phyloP scores from a whole-genome alignment of 1,140 invertebrate genomes.

The Portunus trituberculatus region DNA sequence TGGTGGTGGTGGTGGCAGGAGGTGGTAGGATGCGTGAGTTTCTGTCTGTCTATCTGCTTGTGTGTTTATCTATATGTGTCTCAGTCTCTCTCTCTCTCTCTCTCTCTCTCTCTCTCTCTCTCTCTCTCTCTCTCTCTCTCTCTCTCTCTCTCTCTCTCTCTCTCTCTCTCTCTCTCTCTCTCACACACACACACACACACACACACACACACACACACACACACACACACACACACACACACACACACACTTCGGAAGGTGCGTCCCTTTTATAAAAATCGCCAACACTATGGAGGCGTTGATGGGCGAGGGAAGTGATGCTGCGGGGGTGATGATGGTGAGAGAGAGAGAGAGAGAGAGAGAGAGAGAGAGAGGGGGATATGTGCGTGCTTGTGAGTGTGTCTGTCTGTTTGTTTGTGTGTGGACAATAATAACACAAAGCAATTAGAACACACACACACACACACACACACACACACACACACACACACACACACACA shows the following conservation, averaged over 20 bases:
- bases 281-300: background rate
- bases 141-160: background rate
- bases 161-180: background rate
- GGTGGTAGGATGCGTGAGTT: conserved; percentile 3
- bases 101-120: conserved; percentile 11
- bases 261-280: background rate
- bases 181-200: background rate
- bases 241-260: background rate
- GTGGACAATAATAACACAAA: too few species aligned
- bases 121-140: background rate
- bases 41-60: background rate
- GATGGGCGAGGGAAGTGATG: background rate
- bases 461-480: too few species aligned
- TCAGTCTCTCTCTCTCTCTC: background rate
- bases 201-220: background rate
- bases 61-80: background rate
- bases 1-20: background rate
- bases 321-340: background rate
- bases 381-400: too few species aligned
- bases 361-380: too few species aligned
- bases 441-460: too few species aligned
- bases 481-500: too few species aligned
- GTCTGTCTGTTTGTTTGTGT: too few species aligned
- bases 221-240: too few species aligned
- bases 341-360: background rate